Base-by-base conservation (phyloP, 1,140 invertebrate genomes). In the Orius laevigatus region DNA sequence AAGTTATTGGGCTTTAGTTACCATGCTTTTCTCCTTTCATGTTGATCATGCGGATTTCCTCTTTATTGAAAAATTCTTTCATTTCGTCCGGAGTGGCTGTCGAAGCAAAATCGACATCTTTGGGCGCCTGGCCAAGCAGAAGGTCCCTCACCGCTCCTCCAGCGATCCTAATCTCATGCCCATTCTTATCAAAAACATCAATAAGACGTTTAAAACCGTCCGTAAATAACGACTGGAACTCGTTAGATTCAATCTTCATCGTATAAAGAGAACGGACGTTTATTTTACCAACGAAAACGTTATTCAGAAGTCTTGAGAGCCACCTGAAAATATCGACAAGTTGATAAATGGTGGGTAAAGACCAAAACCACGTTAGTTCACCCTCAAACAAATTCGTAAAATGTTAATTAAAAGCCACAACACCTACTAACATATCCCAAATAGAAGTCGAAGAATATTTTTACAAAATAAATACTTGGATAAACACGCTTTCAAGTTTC, bases 21-120 rank as follows among this genome's bases (percentile, higher is more conserved):
- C 25, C 25, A 25, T 25, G 25, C n/a, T 25, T 25, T 65, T 97
- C 91, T 9, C 95, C 95, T 56, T 81, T 89, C 19, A 71, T 71
- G 66, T 98, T 96, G 10, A 98, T 81, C 81, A 95, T 85, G 56
- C 93, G 69, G 14, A 98, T 73, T 43, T 81, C 68, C 71, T 95
- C 89, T 42, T 72, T 66, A 2, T 65, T 75, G 62, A 98, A 98
- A 76, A 99, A 89, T 46, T 80, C 70, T 65, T 93, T 95, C 92
- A 99, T 98, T 70, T 98, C 69, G 14, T 81, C 70, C 0, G 96
- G 96, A 2, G 94, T 98, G 4, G 95, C 96, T 33, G 81, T 85
- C 6, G 94, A 96, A 2, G 96, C 96, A 71, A 99, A 97, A 66
- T 99, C 96, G 31, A 98, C 66, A 69, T 99, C 96, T 59, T 81